Evolutionary conservation across 2,113 vertebrate species (phyloP), one percentile per base, ranked within the genome.

Genomic region (Erythrocercus mccallii): DNA sequence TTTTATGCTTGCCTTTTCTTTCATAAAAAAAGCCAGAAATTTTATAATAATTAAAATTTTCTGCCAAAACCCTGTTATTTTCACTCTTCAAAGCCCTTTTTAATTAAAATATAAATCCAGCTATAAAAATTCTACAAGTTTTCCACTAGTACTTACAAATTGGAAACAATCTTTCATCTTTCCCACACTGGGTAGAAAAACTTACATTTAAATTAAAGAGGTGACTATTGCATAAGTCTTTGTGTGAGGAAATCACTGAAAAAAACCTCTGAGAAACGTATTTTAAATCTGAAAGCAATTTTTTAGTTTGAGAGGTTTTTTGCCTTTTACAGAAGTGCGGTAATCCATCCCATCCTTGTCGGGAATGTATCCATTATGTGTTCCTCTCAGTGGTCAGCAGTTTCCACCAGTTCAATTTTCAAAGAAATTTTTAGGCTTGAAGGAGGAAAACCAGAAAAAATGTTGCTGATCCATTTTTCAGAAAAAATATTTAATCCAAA

Each of bases 21-120:
- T 12, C 22, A 56, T 20, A 2, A n/a, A 81, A 81, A 90, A 51
- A 25, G 9, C 3, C 33, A 57, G 37, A 83, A 64, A 79, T 64
- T 54, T 79, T 15, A 62, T 71, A 84, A 60, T 4, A 48, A 69
- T n/a, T 12, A 50, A 42, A 31, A 13, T 14, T 72, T 92, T 89
- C 25, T 81, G 51, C 35, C 65, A 47, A 91, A 71, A 2, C 3
- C 8, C 5, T 45, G n/a, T 21, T 64, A 62, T 93, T 94, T 94
- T 88, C 47, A 45, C 15, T 81, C 27, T 45, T 53, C 35, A 83
- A 83, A 40, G 27, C 18, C 16, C 12, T 82, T 92, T 91, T 72
- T 15, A 83, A 88, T 94, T 77, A 62, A 96, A 90, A 94, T 48
- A 68, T 20, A 71, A 93, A 83, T 81, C 69, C 76, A 84, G 33